Conservation (phyloP, 2,888 invertebrate genomes). For the Petrophora chlorosata region DNA sequence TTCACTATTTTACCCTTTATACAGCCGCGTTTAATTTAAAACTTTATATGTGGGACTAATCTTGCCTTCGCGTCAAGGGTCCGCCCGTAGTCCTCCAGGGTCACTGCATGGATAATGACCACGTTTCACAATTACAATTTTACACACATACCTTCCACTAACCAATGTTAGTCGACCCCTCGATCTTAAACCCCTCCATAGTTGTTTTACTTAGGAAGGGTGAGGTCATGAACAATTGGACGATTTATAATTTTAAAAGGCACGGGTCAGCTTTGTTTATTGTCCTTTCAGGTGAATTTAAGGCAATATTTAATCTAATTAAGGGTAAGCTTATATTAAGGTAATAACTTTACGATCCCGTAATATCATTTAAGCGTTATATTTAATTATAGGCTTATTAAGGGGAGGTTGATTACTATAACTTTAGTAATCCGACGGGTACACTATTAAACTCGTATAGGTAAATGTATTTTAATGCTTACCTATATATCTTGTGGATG, state of each 20-base stretch:
- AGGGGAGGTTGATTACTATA: too few relatives aligned
- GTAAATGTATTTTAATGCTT: too few relatives aligned
- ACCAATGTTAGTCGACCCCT: constrained; percentile 27
- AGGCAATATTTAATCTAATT: constrained; percentile 48
- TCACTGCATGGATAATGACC: constrained; percentile 60
- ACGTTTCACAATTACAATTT: constrained; percentile 61
- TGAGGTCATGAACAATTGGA: constrained; percentile 37
- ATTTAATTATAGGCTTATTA: too few relatives aligned
- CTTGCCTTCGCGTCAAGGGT: constrained; percentile 56
- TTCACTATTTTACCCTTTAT: constrained; percentile 42
- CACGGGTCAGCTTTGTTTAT: constrained; percentile 57
- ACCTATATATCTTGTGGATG: too few relatives aligned
- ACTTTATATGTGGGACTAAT: constrained; percentile 67
- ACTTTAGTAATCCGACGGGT: too few relatives aligned
- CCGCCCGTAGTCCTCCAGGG: constrained; percentile 48
- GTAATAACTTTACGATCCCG: constrained; percentile 24
- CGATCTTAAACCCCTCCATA: constrained; percentile 9
- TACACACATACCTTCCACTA: constrained; percentile 39
- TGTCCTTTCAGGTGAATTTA: constrained; percentile 50
- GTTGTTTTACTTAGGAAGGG: constrained; percentile 35
- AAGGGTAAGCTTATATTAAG: too few relatives aligned
- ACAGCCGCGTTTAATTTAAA: constrained; percentile 59
- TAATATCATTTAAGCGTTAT: constrained; percentile 5
- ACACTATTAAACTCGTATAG: too few relatives aligned
- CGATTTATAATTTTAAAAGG: constrained; percentile 31